Base-by-base conservation (phyloP, 2,888 invertebrate species). In the Cephalotes varians region DNA sequence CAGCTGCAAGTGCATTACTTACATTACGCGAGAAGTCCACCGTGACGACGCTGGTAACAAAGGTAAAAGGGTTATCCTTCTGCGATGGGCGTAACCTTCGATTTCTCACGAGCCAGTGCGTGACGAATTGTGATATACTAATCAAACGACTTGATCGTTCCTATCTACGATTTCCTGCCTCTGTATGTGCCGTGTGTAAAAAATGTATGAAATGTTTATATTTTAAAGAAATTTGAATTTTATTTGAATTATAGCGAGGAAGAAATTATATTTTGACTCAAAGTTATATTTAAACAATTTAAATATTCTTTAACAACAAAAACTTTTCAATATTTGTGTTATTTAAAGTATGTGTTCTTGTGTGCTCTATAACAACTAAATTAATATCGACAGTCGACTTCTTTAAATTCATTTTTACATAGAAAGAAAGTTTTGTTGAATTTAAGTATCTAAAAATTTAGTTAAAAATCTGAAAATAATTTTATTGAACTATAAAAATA, bases 91-190 rank as follows among this genome's bases (percentile, higher is more conserved):
- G 86, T 85, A 65, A 76, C 72, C 84, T 74, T 72, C 69, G 83
- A 85, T 91, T 93, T 93, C 93, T 91, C 92, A 93, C 89, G 92
- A 91, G 77, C 81, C 86, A 85, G 90, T 91, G 92, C 93, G 92
- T 92, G 91, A 93, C 92, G 88, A 93, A 93, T 93, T 86, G 87
- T 87, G 69, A 86, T 72, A 18, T n/a, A 25, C 15, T 56, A 77
- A 56, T 64, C 31, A 9, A 51, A 81, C 74, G 79, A 67, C 72
- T 69, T 72, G 76, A 85, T 85, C 84, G 83, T 62, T 86, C 62
- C 65, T 37, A 18, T 65, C 15, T 65, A 40, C 56, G 21, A 60
- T 81, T 67, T 83, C 82, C 82, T 85, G 86, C 81, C 81, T 76
- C 73, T 60, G n/a, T 65, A 15, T 25, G 25, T 12, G n/a, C n/a